A percentile compares a stretch with the other conserved stretches of the same genome.
These are phyloP conservation scores for Chunga burmeisteri DNA, from an alignment of 2,113 vertebrate genomes.

Conservation along the genomic window DNA sequence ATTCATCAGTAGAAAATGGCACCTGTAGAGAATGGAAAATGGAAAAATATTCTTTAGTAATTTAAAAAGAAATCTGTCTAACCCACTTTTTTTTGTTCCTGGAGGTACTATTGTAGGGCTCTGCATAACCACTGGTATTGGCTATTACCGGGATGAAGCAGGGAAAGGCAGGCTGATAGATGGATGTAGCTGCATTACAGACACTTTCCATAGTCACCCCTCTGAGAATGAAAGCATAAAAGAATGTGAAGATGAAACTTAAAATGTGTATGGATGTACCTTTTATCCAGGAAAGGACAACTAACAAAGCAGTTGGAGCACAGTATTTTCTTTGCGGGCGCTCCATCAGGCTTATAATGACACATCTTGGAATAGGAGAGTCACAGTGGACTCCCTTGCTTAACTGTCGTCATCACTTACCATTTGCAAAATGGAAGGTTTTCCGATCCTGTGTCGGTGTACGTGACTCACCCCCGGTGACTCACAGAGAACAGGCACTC, in stretches of 20 bases:
- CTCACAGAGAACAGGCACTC: not conserved
- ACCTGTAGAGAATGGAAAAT: conserved; percentile 8
- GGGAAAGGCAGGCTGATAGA: conserved; percentile 12
- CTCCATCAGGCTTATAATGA: conserved; percentile 70
- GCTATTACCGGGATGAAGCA: not conserved
- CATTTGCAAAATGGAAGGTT: conserved; percentile 63
- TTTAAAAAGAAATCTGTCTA: not conserved
- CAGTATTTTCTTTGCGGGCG: conserved; percentile 58
- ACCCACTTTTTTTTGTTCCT: not conserved
- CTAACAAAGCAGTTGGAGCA: conserved; percentile 62
- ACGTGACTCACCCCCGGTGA: not conserved
- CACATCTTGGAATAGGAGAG: conserved; percentile 54
- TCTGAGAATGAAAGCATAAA: conserved; percentile 39
- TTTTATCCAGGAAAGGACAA: conserved; percentile 69
- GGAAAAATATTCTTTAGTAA: conserved; percentile 17
- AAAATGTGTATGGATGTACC: conserved; percentile 69
- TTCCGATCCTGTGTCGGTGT: conserved; percentile 26
- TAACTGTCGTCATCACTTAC: conserved; percentile 72
- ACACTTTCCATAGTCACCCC: conserved; percentile 18
- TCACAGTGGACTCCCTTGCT: conserved; percentile 33
- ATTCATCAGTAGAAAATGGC: conserved; percentile 24
- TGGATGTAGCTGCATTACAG: not conserved
- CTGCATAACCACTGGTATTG: not conserved
- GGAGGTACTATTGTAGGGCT: not conserved
- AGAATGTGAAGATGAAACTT: conserved; percentile 64